phyloP scores from a whole-genome alignment of 2,113 vertebrate species.

The Herpetotheres cachinnans region DNA sequence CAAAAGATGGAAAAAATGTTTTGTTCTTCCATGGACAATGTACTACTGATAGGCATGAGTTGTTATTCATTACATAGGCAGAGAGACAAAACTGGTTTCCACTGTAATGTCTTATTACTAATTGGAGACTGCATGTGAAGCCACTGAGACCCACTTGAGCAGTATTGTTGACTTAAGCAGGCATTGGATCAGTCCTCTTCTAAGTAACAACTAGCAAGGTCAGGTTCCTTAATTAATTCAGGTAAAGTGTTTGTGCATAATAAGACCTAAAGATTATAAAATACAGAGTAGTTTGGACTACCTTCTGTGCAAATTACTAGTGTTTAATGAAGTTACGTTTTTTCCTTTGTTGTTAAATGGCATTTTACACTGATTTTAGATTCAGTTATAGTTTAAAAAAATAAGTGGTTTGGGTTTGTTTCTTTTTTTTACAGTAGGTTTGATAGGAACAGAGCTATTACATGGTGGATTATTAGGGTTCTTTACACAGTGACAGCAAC shows the following conservation, averaged over 20 bases:
- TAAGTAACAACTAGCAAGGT: neutral
- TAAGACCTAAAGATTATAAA: neutral
- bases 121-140: neutral
- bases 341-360: fast-evolving
- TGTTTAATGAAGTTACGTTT: neutral
- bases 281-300: neutral
- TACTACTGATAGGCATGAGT: neutral
- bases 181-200: neutral
- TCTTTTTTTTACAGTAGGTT: neutral
- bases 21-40: neutral
- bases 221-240: neutral
- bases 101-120: neutral
- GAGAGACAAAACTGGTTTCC: neutral
- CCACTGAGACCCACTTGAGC: neutral
- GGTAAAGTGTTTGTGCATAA: neutral
- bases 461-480: neutral
- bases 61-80: neutral
- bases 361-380: neutral
- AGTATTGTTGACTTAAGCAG: neutral
- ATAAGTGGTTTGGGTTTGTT: neutral
- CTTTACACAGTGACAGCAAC: neutral
- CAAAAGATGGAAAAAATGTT: neutral
- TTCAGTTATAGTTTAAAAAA: neutral
- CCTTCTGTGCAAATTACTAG: neutral
- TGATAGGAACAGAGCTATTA: neutral